Conservation (phyloP, 2,888 invertebrate genomes). For the Tholera decimalis region DNA sequence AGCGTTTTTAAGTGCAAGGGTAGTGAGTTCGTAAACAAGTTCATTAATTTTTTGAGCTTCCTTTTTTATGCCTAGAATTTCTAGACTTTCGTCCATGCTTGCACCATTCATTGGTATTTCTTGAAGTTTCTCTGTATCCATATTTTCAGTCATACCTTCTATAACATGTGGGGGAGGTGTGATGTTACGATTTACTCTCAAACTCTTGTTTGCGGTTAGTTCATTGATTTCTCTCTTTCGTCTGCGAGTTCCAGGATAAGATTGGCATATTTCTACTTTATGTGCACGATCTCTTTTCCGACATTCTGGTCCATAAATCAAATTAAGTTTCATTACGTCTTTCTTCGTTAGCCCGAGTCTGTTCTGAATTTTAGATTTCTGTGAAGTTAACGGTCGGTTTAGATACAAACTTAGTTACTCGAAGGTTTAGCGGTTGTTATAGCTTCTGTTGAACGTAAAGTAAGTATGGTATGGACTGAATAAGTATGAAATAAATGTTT, state of each 20-base stretch:
- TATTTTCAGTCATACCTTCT: not conserved
- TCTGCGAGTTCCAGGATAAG: constrained; percentile 75
- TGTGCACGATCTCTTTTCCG: constrained; percentile 78
- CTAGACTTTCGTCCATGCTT: constrained; percentile 45
- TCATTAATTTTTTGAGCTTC: constrained; percentile 76
- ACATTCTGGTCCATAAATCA: constrained; percentile 82
- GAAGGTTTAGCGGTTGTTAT: too few relatives aligned
- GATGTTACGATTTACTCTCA: constrained; percentile 82
- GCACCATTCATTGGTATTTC: not conserved
- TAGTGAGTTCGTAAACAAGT: constrained; percentile 72
- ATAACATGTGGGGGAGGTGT: constrained; percentile 74
- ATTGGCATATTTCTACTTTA: constrained; percentile 82
- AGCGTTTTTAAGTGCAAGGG: constrained; percentile 73
- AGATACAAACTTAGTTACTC: not conserved
- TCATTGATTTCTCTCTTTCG: constrained; percentile 32
- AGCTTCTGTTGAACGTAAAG: too few relatives aligned
- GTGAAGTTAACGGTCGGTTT: not conserved
- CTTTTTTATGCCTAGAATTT: constrained; percentile 72
- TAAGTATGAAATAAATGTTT: too few relatives aligned
- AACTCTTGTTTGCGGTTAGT: constrained; percentile 53
- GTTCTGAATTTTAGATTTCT: constrained; percentile 63
- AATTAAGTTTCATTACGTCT: constrained; percentile 81
- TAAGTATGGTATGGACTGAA: too few relatives aligned
- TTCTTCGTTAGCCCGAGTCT: constrained; percentile 70
- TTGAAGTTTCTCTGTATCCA: not conserved